Evolutionary conservation across 2,797 vertebrate genomes (phyloP), one percentile per base, ranked within the genome.

Genomic region (Menidia menidia): DNA sequence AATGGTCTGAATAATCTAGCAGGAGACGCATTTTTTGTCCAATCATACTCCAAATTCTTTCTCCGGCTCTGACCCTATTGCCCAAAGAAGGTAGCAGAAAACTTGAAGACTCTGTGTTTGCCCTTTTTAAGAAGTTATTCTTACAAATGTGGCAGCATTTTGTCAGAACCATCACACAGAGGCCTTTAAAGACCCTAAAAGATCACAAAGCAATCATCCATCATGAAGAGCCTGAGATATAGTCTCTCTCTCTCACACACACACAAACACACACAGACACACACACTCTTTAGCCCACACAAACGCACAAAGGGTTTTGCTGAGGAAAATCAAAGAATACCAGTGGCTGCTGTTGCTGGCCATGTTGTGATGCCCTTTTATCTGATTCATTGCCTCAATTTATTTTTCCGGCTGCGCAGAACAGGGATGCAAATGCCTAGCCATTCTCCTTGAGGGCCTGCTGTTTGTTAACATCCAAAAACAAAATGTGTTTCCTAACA

Each of bases 371-470:
- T 32, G 68, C 42, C 30, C 25, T 64, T 18, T n/a, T 32, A 31
- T 32, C 57, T 83, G 84, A 90, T 83, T 77, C 81, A 88, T 84
- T 73, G 68, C 78, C 88, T 88, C 87, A 52, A 88, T 91, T 84
- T 83, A 39, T 65, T 86, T 79, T 75, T 77, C 55, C 81, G 77
- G 76, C 73, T 84, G 78, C 71, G 71, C 47, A 68, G 63, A 68
- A 66, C 64, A 74, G 64, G 75, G 72, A 71, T 66, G 67, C 58
- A 69, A 77, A 71, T 3, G 11, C 47, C 65, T 67, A 15, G 81
- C 78, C 52, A 39, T 71, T 74, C 44, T 61, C 33, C 39, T 72
- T 30, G 42, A 64, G 53, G 39, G 25, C 60, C 10, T 72, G 48
- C 56, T 60, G 52, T 58, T 39, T 71, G 1, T 3, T 16, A 53